phyloP scores from a whole-genome alignment of 2,888 invertebrate genomes.

The Hyles lineata region DNA sequence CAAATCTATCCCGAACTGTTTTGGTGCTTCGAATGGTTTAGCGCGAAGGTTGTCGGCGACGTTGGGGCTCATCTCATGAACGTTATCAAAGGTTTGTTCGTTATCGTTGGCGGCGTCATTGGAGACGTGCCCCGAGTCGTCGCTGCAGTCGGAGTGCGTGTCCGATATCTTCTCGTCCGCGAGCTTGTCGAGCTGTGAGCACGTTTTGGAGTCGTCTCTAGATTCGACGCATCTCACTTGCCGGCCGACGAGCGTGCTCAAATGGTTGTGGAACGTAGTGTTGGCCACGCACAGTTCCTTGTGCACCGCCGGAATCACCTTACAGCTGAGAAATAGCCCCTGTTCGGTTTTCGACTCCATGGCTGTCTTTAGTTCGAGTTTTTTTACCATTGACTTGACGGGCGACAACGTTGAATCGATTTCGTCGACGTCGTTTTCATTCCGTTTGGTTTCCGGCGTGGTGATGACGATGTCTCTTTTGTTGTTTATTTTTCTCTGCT shows the following conservation, averaged over 20 bases:
- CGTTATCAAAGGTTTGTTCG: slow-evolving; percentile 75
- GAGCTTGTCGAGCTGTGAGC: slow-evolving; percentile 69
- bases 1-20: slow-evolving; percentile 73
- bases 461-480: slow-evolving; percentile 72
- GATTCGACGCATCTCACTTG: slow-evolving; percentile 78
- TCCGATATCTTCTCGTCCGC: slow-evolving; percentile 82
- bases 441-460: slow-evolving; percentile 64
- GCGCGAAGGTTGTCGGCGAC: slow-evolving; percentile 72
- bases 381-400: slow-evolving; percentile 80
- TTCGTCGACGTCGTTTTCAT: slow-evolving; percentile 65
- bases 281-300: slow-evolving; percentile 80
- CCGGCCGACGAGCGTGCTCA: slow-evolving; percentile 82
- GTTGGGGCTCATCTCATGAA: slow-evolving; percentile 62
- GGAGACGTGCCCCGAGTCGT: slow-evolving; percentile 93
- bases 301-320: slow-evolving; percentile 78
- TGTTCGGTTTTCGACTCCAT: slow-evolving; percentile 73
- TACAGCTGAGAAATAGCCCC: slow-evolving; percentile 74
- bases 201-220: slow-evolving; percentile 72
- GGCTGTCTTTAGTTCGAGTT: slow-evolving; percentile 78
- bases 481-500: slow-evolving; percentile 76
- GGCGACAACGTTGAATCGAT: slow-evolving; percentile 75
- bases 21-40: slow-evolving; percentile 69
- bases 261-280: slow-evolving; percentile 79
- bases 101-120: slow-evolving; percentile 92
- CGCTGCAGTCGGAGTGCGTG: slow-evolving; percentile 89